Conservation (phyloP, 2,888 invertebrate species). For the Drosophila diplacantha region DNA sequence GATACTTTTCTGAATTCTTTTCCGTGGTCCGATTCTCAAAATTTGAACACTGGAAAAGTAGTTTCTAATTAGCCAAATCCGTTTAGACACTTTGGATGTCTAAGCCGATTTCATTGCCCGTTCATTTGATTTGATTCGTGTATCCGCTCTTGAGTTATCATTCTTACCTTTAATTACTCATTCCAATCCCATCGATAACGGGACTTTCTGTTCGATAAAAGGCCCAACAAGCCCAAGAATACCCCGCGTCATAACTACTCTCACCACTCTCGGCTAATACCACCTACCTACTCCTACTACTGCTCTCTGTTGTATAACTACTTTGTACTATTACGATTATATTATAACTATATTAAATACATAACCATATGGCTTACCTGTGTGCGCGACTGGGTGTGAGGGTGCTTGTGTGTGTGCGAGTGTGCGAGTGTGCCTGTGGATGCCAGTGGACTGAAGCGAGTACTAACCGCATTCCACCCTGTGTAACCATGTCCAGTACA, state of each 20-base stretch:
- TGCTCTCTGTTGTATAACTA: conserved; percentile 28
- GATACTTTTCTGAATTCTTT: background rate
- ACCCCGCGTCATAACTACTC: conserved; percentile 16
- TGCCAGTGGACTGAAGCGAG: conserved; percentile 41
- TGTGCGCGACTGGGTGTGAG: conserved; percentile 6
- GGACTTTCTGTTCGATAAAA: conserved; percentile 15
- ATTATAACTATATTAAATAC: conserved; percentile 23
- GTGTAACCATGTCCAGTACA: conserved; percentile 81
- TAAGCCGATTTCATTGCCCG: background rate
- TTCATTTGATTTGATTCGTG: conserved; percentile 10
- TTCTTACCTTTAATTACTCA: conserved; percentile 15
- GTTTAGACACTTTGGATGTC: conserved; percentile 8
- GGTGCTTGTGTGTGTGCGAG: conserved; percentile 2
- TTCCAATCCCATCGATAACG: conserved; percentile 18
- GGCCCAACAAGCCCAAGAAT: background rate
- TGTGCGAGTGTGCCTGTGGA: conserved; percentile 14
- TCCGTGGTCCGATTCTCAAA: conserved; percentile 7
- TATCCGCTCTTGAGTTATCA: conserved; percentile 12
- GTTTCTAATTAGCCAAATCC: background rate
- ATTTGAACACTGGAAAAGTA: background rate
- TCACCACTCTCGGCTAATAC: conserved; percentile 28
- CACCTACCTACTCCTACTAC: conserved; percentile 28
- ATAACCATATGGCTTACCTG: conserved; percentile 42
- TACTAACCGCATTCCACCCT: conserved; percentile 64
- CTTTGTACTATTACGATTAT: conserved; percentile 24